Evolutionary conservation across 1,140 invertebrate genomes (phyloP), one percentile per base, ranked within the genome.

Genomic region (Cherax quadricarinatus): DNA sequence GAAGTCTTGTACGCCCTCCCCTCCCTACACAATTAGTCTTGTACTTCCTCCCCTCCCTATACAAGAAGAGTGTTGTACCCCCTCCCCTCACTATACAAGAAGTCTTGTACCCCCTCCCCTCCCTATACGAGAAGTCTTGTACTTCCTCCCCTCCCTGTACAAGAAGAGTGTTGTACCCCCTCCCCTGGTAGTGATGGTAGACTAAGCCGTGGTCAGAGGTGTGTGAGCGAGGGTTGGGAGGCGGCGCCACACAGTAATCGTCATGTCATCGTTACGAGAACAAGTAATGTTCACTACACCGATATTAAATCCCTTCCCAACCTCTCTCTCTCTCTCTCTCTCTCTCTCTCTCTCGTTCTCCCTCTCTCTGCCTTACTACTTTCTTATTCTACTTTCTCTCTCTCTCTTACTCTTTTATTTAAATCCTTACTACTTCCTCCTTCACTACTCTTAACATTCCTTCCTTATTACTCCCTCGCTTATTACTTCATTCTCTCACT

Each of bases 251-350:
- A 66, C 75, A 86, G 89, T 91, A 91, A 91, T 91, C 89, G 89
- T 75, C 89, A 82, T 86, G 89, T 91, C 89, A 91, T 91, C 89
- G 89, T 91, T 91, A 86, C 89, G 84, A 91, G 89, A 51, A 84
- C 60, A 91, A 91, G 89, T 91, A 91, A 91, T 91, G 89, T 84
- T 87, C 89, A 84, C 88, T 90, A 90, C 81, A 90, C 88, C 48
- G 88, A 90, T 90, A 90, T 90, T 90, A 90, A 90, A 90, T 90
- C 88, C 88, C 88, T 90, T 90, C 88, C 88, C 81, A 4, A 4
- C 88, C 80, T 24, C 88, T n/a, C 88, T 21, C 60, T 49, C 81
- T 30, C 82, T 51, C 53, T 48, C 30, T 57, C 81, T 49, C 53
- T 57, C 14, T 41, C 81, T 75, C 41, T 60, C 57, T 48, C 70